Evolutionary conservation across 2,888 invertebrate genomes (phyloP), one percentile per base, ranked within the genome.

Genomic region (Hermaeophaga mercurialis): DNA sequence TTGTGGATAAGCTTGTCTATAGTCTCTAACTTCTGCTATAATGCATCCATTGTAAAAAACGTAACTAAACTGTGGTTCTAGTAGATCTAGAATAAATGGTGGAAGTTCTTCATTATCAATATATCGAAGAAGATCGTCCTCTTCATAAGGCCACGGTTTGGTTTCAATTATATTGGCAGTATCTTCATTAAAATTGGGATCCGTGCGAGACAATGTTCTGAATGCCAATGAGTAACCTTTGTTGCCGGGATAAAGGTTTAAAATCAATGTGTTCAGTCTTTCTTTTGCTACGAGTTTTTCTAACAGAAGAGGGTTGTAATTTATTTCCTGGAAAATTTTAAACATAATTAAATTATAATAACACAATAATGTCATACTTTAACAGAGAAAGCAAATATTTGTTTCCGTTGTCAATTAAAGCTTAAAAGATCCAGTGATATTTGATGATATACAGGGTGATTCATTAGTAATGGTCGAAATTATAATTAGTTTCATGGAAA

Each of bases 21-120:
- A 92, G 79, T 96, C 94, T 71, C 94, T 84, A 70, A 96, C 85
- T 82, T 95, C 92, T 68, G 90, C 91, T 74, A 95, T 90, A 62
- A 96, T 89, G 80, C 94, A 94, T 61, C 95, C 95, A 67, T 88
- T 91, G 78, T 95, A 94, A 80, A 94, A 91, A 58, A 96, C 82
- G 78, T 90, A 89, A 47, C 91, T 89, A 74, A 91, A 87, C 73
- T 90, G 89, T 6, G 87, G 83, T 74, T 92, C 93, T 59, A 96
- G 79, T 65, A 94, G 80, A 76, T 95, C 93, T 60, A 92, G 82
- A 55, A 96, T 81, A 73, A 90, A 86, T 59, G 93, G 90, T 45
- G 96, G 96, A 74, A 96, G 80, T 80, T 94, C 90, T 77, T 61
- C 59, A 43, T 63, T 59, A 54, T 59, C 93, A 70, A 95, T 89